A percentile compares a stretch with the other conserved stretches of the same genome.
Evolutionary conservation across 1,140 invertebrate species (phyloP).

Genomic region (Paraescarpia echinospica): DNA sequence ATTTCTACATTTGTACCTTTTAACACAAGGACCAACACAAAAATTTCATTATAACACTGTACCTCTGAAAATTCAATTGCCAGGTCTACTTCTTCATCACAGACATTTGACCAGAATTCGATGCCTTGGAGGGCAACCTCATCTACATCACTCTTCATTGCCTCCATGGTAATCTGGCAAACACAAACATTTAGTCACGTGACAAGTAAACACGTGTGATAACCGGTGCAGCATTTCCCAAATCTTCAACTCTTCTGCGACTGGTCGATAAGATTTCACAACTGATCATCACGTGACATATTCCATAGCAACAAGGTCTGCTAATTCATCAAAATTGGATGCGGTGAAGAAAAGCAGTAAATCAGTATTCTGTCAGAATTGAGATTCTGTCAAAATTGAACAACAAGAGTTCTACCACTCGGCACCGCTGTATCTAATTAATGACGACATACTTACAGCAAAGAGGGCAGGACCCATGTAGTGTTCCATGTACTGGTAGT

Average conservation of each 20-base stretch:
- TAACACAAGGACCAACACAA: neutral
- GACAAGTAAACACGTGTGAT: neutral
- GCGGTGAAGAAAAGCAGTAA: no score
- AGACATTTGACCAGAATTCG: constrained; percentile 99
- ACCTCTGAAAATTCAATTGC: constrained; percentile 89
- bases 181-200: neutral
- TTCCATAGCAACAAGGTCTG: no score
- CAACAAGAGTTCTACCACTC: no score
- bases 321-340: no score
- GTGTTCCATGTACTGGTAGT: constrained; percentile 98
- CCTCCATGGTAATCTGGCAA: constrained; percentile 88
- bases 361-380: no score
- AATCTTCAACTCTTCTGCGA: no score
- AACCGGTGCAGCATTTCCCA: neutral
- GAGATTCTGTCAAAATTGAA: no score
- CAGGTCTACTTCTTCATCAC: constrained; percentile 98
- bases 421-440: no score
- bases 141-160: constrained; percentile 96
- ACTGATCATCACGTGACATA: no score
- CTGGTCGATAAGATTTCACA: no score
- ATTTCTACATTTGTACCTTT: neutral
- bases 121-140: constrained; percentile 97
- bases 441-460: constrained; percentile 67
- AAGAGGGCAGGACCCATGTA: constrained; percentile 99
- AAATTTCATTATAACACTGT: neutral